Conservation (phyloP, 2,888 invertebrate genomes). For the Plusia festucae region DNA sequence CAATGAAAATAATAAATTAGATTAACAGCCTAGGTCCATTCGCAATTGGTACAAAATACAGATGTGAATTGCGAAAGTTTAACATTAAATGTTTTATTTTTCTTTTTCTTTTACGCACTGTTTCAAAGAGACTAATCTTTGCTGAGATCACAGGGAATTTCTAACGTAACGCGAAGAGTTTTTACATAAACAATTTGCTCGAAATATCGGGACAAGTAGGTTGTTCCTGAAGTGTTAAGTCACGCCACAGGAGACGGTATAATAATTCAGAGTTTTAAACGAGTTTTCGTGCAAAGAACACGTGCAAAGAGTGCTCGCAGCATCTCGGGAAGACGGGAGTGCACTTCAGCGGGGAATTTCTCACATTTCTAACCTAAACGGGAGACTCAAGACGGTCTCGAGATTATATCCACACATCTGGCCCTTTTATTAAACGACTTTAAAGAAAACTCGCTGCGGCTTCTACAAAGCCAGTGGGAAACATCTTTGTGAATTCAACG, state of each 20-base stretch:
- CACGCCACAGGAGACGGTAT: slow-evolving; percentile 51
- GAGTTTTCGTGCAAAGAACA: slow-evolving; percentile 65
- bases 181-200: slow-evolving; percentile 27
- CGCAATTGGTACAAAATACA: slow-evolving; percentile 15
- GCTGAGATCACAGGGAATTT: neutral
- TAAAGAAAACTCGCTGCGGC: slow-evolving; percentile 57
- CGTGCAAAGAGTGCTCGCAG: slow-evolving; percentile 60
- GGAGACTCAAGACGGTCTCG: slow-evolving; percentile 60
- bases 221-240: slow-evolving; percentile 43
- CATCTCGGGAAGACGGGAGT: slow-evolving; percentile 61
- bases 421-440: slow-evolving; percentile 63
- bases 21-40: slow-evolving; percentile 31
- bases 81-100: neutral
- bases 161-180: neutral
- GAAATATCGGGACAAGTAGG: slow-evolving; percentile 35
- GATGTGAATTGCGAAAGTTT: neutral
- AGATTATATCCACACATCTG: slow-evolving; percentile 67
- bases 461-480: slow-evolving; percentile 56
- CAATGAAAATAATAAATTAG: slow-evolving; percentile 39
- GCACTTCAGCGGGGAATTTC: slow-evolving; percentile 67
- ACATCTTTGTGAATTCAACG: slow-evolving; percentile 48
- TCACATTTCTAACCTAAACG: slow-evolving; percentile 70
- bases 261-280: slow-evolving; percentile 65
- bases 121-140: neutral
- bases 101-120: neutral